Percentiles rank a stretch among this genome's conserved stretches.
Evolutionary conservation across 1,140 invertebrate species (phyloP).

Genomic region (Anagrus nilaparvatae): DNA sequence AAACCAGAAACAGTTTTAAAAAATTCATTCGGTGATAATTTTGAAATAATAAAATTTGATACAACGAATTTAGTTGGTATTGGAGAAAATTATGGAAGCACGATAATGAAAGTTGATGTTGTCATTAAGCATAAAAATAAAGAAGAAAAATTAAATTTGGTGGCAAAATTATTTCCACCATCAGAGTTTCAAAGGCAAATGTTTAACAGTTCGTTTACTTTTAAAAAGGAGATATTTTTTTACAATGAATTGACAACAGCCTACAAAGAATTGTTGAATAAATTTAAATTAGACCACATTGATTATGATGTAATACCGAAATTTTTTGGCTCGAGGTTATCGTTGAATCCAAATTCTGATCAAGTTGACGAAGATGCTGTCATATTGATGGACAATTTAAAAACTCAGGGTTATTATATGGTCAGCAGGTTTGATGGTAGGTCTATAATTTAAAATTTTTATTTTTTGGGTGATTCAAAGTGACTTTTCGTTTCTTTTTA

Average conservation of each 20-base stretch:
- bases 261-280: not conserved
- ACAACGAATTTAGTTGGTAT: not conserved
- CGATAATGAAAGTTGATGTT: not conserved
- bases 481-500: too few relatives aligned
- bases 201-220: not conserved
- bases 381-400: slow-evolving; percentile 12
- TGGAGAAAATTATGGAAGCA: slow-evolving; percentile 5
- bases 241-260: not conserved
- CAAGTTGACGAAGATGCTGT: slow-evolving; percentile 4
- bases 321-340: slow-evolving; percentile 6
- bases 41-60: not conserved
- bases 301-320: slow-evolving; percentile 5
- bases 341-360: not conserved
- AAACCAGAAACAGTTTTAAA: slow-evolving; percentile 25
- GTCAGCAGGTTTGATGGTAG: slow-evolving; percentile 12
- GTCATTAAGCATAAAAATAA: not conserved
- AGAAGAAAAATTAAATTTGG: not conserved
- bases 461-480: too few relatives aligned
- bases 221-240: slow-evolving; percentile 8
- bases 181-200: not conserved
- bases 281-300: slow-evolving; percentile 6
- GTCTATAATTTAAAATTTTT: too few relatives aligned
- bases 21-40: slow-evolving; percentile 5
- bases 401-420: not conserved
- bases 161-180: not conserved